Conservation (phyloP, 92 coral and sea anemone genomes). For the Porites divaricata region DNA sequence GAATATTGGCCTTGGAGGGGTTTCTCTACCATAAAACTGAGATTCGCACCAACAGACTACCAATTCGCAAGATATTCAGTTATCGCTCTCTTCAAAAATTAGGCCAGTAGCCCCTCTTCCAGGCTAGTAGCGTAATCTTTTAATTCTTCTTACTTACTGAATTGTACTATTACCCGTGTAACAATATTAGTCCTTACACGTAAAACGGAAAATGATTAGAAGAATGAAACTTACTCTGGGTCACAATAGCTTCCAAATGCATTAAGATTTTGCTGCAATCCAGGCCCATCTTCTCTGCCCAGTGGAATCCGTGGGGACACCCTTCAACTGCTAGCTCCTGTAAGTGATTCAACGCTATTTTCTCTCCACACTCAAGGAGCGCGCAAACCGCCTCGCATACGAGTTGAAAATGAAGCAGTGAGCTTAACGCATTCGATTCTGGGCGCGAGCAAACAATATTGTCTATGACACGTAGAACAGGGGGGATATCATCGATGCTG, state of each 20-base stretch:
- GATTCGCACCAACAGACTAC: no score
- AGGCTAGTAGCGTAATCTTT: no score
- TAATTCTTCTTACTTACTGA: no score
- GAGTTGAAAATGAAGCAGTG: conserved; percentile 82
- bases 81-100: no score
- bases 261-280: conserved; percentile 71
- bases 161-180: no score
- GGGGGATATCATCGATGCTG: conserved; percentile 80
- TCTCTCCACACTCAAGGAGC: conserved; percentile 91
- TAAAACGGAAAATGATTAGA: neutral
- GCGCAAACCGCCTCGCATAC: conserved; percentile 91
- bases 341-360: conserved; percentile 73
- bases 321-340: conserved; percentile 61
- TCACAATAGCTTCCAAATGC: conserved; percentile 48
- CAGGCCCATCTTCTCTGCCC: conserved; percentile 86
- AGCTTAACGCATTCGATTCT: conserved; percentile 66
- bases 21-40: no score
- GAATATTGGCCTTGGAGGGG: no score
- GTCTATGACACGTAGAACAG: conserved; percentile 77
- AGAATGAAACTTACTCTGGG: conserved; percentile 43
- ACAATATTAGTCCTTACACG: no score
- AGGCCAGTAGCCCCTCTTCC: no score
- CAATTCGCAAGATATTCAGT: no score
- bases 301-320: conserved; percentile 82
- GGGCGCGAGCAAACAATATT: conserved; percentile 69